Evolutionary conservation across 2,797 vertebrate species (phyloP).

Genomic region (Coregonus ussuriensis): DNA sequence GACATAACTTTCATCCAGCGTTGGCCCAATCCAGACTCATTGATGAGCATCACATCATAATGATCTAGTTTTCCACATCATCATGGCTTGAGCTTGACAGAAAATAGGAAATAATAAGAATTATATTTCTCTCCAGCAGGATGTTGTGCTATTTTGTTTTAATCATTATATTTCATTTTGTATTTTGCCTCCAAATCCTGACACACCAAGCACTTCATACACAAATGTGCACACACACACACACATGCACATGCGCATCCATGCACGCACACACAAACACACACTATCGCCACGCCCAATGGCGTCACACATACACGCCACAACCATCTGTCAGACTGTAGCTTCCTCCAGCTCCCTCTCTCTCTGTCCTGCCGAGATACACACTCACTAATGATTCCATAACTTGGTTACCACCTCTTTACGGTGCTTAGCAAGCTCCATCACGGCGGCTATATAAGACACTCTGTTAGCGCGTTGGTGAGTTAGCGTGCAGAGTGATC

Average conservation of each 20-base stretch:
- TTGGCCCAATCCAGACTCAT: neutral
- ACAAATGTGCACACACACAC: slow-evolving; percentile 9
- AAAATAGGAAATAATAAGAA: neutral
- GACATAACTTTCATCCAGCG: neutral
- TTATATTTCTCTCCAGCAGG: neutral
- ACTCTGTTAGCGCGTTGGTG: slow-evolving; percentile 44
- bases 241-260: slow-evolving; percentile 57
- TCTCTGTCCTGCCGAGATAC: slow-evolving; percentile 57
- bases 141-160: neutral
- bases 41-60: neutral
- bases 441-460: slow-evolving; percentile 45
- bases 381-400: slow-evolving; percentile 70
- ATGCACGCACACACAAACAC: slow-evolving; percentile 49
- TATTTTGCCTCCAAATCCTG: neutral
- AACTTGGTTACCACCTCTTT: slow-evolving; percentile 73
- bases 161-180: neutral
- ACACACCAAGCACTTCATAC: slow-evolving; percentile 39
- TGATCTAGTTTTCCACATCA: neutral
- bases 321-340: slow-evolving; percentile 72
- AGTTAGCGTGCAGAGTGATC: slow-evolving; percentile 45
- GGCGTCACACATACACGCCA: slow-evolving; percentile 43
- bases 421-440: slow-evolving; percentile 53
- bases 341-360: slow-evolving; percentile 54
- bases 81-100: neutral
- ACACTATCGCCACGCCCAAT: neutral